Base-by-base conservation (phyloP, 2,888 invertebrate species). In the Entomobrya multifasciata region DNA sequence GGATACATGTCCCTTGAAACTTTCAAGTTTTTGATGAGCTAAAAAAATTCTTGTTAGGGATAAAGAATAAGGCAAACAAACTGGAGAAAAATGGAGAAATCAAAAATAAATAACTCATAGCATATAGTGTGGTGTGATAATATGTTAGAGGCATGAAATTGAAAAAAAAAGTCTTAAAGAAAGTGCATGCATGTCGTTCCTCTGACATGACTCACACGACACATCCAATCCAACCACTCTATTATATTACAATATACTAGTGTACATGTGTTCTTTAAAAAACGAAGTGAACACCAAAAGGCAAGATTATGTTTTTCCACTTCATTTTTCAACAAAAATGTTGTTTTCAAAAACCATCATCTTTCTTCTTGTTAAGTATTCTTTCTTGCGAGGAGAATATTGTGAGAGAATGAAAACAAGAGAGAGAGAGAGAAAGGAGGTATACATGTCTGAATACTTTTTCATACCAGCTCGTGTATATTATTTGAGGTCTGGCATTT, bases 241-340 rank as follows among this genome's bases (percentile, higher is more conserved):
- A 41, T 57, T 57, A 25, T 2, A 4, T 20, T 10, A 62, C 36
- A 30, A 41, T 22, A 20, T 25, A 36, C 11, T 5, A 5, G 30
- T 65, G n/a, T 65, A 30, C 62, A 62, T 27, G 20, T 27, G n/a
- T n/a, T n/a, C n/a, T n/a, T n/a, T n/a, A n/a, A n/a, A n/a, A n/a
- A n/a, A n/a, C n/a, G 6, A 65, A n/a, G 17, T 1, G n/a, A 49
- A 22, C 67, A 72, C 49, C 41, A 20, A 41, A 22, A 57, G 72
- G 72, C 70, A 30, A 81, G 81, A 81, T 81, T 81, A 81, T 72
- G 81, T 81, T 81, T 81, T 81, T 81, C 72, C 81, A 81, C 81
- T 81, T 81, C 81, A 81, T 81, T 81, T 81, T 81, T 81, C 81
- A 72, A 81, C 81, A 81, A 72, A 81, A 81, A 81, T 72, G 81